Conservation (phyloP, 2,797 vertebrate genomes). For the Scyliorhinus canicula region DNA sequence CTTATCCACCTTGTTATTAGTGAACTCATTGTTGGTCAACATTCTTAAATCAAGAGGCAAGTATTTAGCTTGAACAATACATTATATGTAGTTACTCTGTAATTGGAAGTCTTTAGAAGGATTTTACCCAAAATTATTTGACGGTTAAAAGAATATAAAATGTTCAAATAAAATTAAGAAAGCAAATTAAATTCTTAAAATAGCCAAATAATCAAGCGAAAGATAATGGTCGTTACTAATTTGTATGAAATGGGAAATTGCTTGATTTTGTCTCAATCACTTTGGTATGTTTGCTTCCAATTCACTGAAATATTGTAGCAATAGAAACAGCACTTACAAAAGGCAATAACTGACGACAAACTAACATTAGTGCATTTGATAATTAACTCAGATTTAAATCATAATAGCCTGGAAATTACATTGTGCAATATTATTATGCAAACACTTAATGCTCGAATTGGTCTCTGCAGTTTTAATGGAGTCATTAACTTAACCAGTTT, state of each 20-base stretch:
- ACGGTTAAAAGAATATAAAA: background rate
- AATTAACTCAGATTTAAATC: conserved; percentile 28
- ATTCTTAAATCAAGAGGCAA: background rate
- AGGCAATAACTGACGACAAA: conserved; percentile 18
- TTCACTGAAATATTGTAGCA: conserved; percentile 2
- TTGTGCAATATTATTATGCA: conserved; percentile 24
- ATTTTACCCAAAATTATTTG: background rate
- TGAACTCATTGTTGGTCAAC: background rate
- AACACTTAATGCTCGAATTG: conserved; percentile 15
- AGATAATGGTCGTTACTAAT: background rate
- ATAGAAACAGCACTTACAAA: conserved; percentile 8
- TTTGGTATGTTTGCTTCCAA: background rate
- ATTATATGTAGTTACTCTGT: background rate
- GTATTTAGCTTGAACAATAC: background rate
- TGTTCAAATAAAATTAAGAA: background rate
- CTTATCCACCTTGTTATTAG: background rate
- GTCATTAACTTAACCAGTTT: conserved; percentile 21
- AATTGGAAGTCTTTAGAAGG: background rate
- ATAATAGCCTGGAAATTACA: conserved; percentile 31
- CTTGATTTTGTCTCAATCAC: background rate
- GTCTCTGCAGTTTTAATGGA: conserved; percentile 10
- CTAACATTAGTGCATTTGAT: conserved; percentile 19
- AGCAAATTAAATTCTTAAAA: background rate
- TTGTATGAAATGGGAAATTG: background rate
- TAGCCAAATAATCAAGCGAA: background rate